Base-by-base conservation (phyloP, 2,888 invertebrate species). In the Micoletzkya japonica region DNA sequence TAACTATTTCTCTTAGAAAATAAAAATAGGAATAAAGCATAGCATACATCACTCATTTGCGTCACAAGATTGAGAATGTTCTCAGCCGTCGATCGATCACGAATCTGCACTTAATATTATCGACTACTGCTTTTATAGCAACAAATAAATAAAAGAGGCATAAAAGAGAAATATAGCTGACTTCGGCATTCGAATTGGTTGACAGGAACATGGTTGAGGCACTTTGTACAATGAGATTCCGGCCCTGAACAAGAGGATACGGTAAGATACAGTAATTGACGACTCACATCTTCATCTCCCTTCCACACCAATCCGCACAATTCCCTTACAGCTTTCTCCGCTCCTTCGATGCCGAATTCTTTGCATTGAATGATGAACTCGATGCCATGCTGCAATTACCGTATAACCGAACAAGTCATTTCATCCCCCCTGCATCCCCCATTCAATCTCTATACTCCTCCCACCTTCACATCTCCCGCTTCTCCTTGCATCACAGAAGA, bases 331-430 rank as follows among this genome's bases (percentile, higher is more conserved):
- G 57, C 44, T 32, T 4, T 26, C 34, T 68, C 68, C n/a, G 68
- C 24, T n/a, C 36, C 58, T 24, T 37, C 20, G 58, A 81, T 73
- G 44, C 72, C 74, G 77, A 87, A 87, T 76, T 87, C 85, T 54
- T 76, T 73, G 76, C 82, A 83, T 28, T 91, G 90, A 0, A 92
- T 92, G 79, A 95, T 92, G 85, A 95, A 93, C 72, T 92, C 91
- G 34, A 95, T 91, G 0, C 95, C 92, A 86, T 95, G 78, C 59
- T 72, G 74, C 56, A 80, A 32, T 28, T n/a, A n/a, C n/a, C n/a
- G n/a, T n/a, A n/a, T n/a, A n/a, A n/a, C n/a, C n/a, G n/a, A 4
- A 36, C 26, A 26, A 34, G 10, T 14, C 37, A 20, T 67, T 24
- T 37, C 24, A 32, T 39, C 28, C 26, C n/a, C n/a, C 28, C 30